These are phyloP conservation scores for Lordiphosa clarofinis DNA, from an alignment of 1,140 invertebrate genomes.

Conservation along the genomic window DNA sequence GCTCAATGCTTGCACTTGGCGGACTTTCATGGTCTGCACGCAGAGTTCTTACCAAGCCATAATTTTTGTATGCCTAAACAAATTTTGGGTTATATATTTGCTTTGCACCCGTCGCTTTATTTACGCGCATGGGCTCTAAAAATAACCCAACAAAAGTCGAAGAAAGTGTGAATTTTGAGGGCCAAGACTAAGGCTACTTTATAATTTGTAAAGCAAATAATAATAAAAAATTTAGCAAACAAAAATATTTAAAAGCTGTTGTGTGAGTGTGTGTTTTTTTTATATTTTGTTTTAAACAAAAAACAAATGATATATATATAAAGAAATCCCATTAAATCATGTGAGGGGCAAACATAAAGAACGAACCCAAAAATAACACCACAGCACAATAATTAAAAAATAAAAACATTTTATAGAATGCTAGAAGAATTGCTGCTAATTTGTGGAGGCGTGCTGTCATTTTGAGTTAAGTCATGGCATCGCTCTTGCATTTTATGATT, in stretches of 20 bases:
- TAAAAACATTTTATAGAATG: slow-evolving; percentile 27
- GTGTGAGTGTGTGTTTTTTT: too few relatives aligned
- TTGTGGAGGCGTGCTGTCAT: slow-evolving; percentile 26
- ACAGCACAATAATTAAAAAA: slow-evolving; percentile 12
- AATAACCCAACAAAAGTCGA: slow-evolving; percentile 40
- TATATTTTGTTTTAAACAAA: too few relatives aligned
- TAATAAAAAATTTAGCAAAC: slow-evolving; percentile 15
- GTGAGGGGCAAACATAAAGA: slow-evolving; percentile 21
- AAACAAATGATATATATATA: slow-evolving; percentile 11
- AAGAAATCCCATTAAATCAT: slow-evolving; percentile 41
- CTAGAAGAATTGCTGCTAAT: background rate
- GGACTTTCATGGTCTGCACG: slow-evolving; percentile 35
- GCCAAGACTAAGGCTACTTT: slow-evolving; percentile 51
- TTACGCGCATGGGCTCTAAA: slow-evolving; percentile 42
- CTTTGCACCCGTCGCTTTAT: slow-evolving; percentile 36
- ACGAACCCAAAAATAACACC: slow-evolving; percentile 13
- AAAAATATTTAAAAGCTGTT: slow-evolving; percentile 5
- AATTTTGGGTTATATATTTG: slow-evolving; percentile 26
- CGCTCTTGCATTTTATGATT: slow-evolving; percentile 29
- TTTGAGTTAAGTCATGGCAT: slow-evolving; percentile 14
- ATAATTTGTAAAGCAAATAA: slow-evolving; percentile 61
- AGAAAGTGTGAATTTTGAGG: slow-evolving; percentile 69
- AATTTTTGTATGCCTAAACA: slow-evolving; percentile 25
- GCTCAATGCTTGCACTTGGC: slow-evolving; percentile 42
- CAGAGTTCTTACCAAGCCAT: slow-evolving; percentile 2